These are phyloP conservation scores for Scopus umbretta DNA, from an alignment of 2,113 vertebrate species.

Conservation along the genomic window DNA sequence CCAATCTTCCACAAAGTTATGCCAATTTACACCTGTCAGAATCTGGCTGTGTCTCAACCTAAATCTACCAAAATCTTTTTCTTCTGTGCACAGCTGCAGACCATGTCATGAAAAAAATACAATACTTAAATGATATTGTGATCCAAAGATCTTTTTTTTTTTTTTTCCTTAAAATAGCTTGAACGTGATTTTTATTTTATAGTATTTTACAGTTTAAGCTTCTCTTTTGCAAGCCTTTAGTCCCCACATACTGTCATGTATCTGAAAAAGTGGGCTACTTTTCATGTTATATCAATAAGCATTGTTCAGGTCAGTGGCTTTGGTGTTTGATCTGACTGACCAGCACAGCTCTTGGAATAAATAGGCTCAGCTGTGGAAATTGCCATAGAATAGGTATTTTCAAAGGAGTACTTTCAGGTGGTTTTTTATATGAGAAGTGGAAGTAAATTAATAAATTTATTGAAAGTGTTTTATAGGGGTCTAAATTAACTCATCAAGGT, in stretches of 20 bases:
- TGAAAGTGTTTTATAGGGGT: neutral
- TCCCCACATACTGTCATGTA: neutral
- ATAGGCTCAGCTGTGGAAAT: neutral
- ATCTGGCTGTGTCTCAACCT: neutral
- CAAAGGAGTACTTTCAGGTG: neutral
- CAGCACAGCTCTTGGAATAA: neutral
- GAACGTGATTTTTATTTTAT: neutral
- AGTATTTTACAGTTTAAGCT: neutral
- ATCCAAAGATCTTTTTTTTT: neutral
- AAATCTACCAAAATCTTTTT: neutral
- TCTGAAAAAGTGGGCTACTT: neutral
- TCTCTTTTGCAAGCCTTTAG: neutral
- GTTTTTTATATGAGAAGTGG: neutral
- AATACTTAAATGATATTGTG: neutral
- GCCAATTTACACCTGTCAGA: constrained; percentile 2
- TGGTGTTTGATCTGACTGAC: neutral
- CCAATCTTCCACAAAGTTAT: neutral
- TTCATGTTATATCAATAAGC: neutral
- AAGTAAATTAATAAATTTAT: neutral
- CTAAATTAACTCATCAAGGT: neutral
- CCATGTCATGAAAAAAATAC: neutral
- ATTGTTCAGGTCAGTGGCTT: neutral
- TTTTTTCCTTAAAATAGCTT: neutral
- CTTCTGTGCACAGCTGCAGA: neutral
- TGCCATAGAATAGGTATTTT: neutral